Evolutionary conservation across 2,797 vertebrate species (phyloP).

Genomic region (Lutjanus campechanus): DNA sequence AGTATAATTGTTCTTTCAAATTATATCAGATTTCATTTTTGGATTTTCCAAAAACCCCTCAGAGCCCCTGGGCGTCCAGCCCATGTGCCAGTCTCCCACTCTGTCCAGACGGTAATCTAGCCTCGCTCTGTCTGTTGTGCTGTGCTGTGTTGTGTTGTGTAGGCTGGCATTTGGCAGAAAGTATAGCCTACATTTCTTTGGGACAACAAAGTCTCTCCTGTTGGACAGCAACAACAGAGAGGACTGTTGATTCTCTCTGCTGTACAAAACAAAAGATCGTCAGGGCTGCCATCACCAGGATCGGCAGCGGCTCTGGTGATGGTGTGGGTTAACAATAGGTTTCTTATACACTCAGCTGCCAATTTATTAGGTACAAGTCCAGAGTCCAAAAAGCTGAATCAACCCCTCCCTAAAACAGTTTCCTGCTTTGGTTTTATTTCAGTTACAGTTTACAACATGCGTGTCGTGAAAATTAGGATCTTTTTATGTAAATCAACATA

Average conservation of each 20-base stretch:
- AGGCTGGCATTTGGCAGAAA: slow-evolving; percentile 46
- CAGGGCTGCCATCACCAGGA: slow-evolving; percentile 31
- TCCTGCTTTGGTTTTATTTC: no score
- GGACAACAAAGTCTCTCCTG: slow-evolving; percentile 64
- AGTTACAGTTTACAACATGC: no score
- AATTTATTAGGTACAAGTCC: background rate
- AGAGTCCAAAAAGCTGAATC: background rate
- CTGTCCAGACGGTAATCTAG: slow-evolving; percentile 12
- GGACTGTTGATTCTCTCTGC: slow-evolving; percentile 39
- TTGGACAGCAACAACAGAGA: slow-evolving; percentile 49
- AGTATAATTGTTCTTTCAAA: background rate
- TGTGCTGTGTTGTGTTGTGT: slow-evolving; percentile 24
- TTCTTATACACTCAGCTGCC: background rate
- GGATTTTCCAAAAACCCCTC: background rate
- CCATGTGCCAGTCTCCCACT: background rate
- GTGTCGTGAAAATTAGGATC: background rate
- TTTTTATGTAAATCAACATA: background rate
- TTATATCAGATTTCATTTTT: slow-evolving; percentile 8
- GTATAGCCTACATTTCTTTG: slow-evolving; percentile 30
- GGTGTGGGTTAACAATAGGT: slow-evolving; percentile 8
- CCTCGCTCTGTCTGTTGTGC: slow-evolving; percentile 3
- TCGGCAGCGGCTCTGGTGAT: slow-evolving; percentile 5
- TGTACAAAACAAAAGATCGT: slow-evolving; percentile 25
- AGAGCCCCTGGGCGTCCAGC: background rate
- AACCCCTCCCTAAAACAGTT: background rate